Conservation (phyloP, 2,113 vertebrate species). For the Typhlomys cinereus region DNA sequence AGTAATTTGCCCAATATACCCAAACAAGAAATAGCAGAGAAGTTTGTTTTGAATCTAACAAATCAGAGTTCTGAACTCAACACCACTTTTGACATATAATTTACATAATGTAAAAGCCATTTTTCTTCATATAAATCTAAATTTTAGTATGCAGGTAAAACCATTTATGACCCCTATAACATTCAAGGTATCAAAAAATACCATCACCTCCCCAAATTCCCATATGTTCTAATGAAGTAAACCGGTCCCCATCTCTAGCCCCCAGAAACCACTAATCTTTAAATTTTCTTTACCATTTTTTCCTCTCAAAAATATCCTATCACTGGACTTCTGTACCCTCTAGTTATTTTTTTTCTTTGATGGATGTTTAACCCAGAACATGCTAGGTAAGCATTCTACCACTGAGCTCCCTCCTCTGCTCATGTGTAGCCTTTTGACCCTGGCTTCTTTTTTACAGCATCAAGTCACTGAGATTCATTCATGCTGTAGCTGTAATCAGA, state of each 20-base stretch:
- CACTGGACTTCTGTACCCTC: background rate
- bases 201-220: background rate
- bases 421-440: background rate
- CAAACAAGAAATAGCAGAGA: background rate
- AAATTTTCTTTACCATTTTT: background rate
- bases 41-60: constrained; percentile 3
- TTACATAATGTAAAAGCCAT: background rate
- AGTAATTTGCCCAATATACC: constrained; percentile 30
- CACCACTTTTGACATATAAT: background rate
- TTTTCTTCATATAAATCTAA: background rate
- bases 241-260: fast-evolving
- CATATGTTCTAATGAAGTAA: background rate
- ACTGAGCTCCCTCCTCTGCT: background rate
- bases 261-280: background rate
- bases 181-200: background rate
- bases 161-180: background rate
- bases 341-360: background rate
- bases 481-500: background rate
- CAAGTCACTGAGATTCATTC: background rate
- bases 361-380: background rate
- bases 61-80: background rate
- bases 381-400: background rate
- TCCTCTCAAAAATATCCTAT: background rate
- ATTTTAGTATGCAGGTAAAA: background rate
- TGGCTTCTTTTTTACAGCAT: background rate